Percentiles rank a stretch among this genome's conserved stretches.
Conservation (phyloP, 2,888 invertebrate species). For the Caenorhabditis sp. region DNA sequence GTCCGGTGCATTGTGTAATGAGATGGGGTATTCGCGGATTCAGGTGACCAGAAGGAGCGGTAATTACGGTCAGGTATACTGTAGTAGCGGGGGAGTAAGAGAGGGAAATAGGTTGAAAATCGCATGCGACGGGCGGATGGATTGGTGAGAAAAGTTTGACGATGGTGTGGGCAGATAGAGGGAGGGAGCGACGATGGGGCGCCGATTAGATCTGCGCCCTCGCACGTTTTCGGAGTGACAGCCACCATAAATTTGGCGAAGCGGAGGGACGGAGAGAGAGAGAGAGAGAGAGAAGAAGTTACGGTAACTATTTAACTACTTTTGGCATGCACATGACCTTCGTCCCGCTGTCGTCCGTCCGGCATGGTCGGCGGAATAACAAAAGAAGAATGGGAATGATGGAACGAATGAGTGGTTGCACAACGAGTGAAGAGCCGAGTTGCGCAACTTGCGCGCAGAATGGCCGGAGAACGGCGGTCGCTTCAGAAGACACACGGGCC, state of each 20-base stretch:
- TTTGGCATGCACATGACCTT: slow-evolving; percentile 45
- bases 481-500: background rate
- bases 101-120: background rate
- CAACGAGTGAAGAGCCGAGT: slow-evolving; percentile 33
- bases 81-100: background rate
- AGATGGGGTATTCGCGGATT: slow-evolving; percentile 40
- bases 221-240: slow-evolving; percentile 33
- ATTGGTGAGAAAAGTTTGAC: slow-evolving; percentile 31
- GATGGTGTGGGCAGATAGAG: slow-evolving; percentile 41
- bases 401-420: slow-evolving; percentile 18
- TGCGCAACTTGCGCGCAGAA: slow-evolving; percentile 31
- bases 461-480: slow-evolving; percentile 3
- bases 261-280: too few relatives aligned
- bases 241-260: slow-evolving; percentile 30
- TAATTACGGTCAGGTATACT: slow-evolving; percentile 2
- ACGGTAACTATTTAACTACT: slow-evolving; percentile 35
- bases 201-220: slow-evolving; percentile 35
- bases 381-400: slow-evolving; percentile 18
- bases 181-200: background rate
- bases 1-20: slow-evolving; percentile 11
- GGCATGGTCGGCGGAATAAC: slow-evolving; percentile 17
- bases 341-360: background rate
- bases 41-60: slow-evolving; percentile 6
- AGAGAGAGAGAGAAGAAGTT: too few relatives aligned
- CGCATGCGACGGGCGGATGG: background rate